Base-by-base conservation (phyloP, 2,888 invertebrate species). In the Glyphotaelius pellucidus region DNA sequence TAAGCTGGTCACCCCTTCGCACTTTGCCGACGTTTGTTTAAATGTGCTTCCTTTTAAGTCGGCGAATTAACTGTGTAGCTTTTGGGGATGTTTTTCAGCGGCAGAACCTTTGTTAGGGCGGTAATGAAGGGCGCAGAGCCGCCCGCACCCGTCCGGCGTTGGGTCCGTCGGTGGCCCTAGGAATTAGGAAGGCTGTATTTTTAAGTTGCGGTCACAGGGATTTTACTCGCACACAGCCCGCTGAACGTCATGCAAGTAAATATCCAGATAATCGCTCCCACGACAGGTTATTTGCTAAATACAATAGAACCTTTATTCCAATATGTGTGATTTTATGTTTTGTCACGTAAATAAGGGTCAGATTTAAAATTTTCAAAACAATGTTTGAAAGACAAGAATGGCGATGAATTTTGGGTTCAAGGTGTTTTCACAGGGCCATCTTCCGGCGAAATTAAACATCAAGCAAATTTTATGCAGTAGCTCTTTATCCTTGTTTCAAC, bases 61-160 rank as follows among this genome's bases (percentile, higher is more conserved):
- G 30, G 19, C 15, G 88, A 67, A 88, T 88, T 88, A 87, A 88
- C 52, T 88, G 88, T 88, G 67, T 67, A 88, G 88, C 88, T 88
- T 85, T 85, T 35, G 31, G 88, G 88, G 67, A 19, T 15, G 47
- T 30, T 52, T 52, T 52, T 88, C 52, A 52, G 88, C 31, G 87
- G 87, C 67, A 25, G 88, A 25, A 47, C 88, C 88, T 52, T 52
- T 88, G 88, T 88, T 52, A 52, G 31, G 31, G 32, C 5, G 25
- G 88, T 88, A 88, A 88, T 88, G 67, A 88, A 88, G 88, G 88
- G 52, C 5, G 30, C 67, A 35, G 25, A n/a, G 32, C 83, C 83
- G 52, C 19, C 52, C 52, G 19, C 80, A 80, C 31, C 30, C 80
- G 35, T 42, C 85, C 19, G 52, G 52, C 5, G 19, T 52, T 7